Base-by-base conservation (phyloP, 2,888 invertebrate species). In the Heliconius erato region DNA sequence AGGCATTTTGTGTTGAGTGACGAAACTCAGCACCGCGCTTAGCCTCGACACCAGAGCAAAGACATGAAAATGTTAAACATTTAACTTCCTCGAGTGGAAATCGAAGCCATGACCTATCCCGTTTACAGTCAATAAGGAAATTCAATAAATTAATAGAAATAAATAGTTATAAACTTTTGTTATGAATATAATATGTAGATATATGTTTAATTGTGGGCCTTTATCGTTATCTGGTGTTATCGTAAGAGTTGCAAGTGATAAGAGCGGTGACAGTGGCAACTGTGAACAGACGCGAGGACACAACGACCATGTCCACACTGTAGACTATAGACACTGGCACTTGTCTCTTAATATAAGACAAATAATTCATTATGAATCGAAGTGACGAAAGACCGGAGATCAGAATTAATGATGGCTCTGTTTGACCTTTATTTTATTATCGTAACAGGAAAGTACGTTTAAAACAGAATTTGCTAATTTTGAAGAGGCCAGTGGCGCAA, bases 191-290 rank as follows among this genome's bases (percentile, higher is more conserved):
- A 35, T 59, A 76, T 32, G 7, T 54, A 19, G 23, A 40, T 44
- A 2, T 59, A 35, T 32, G n/a, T 76, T 40, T 67, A 26, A 63
- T 65, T 77, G 26, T 28, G 40, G 44, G 40, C 19, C 2, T 35
- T 65, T 77, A 44, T 77, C 59, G 40, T 78, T 78, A 67, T 67
- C 78, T 44, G 65, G 44, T 67, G 77, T 78, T 78, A 78, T 78
- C 78, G 44, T 32, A 19, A 67, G 40, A 19, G 78, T 44, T 28
- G 28, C 44, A 44, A 19, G 28, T 67, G 78, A 78, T 67, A 78
- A 49, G 49, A 23, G 78, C 28, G 28, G 11, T 40, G 77, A 67
- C 28, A 63, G 44, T 77, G 35, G 77, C 40, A 44, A 77, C 49
- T 9, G 49, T 49, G 49, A 26, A 74, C 26, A 78, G 67, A 49